A percentile compares a stretch with the other conserved stretches of the same genome.
Evolutionary conservation across 2,113 vertebrate species (phyloP).

Genomic region (Lamprologus lemairii): DNA sequence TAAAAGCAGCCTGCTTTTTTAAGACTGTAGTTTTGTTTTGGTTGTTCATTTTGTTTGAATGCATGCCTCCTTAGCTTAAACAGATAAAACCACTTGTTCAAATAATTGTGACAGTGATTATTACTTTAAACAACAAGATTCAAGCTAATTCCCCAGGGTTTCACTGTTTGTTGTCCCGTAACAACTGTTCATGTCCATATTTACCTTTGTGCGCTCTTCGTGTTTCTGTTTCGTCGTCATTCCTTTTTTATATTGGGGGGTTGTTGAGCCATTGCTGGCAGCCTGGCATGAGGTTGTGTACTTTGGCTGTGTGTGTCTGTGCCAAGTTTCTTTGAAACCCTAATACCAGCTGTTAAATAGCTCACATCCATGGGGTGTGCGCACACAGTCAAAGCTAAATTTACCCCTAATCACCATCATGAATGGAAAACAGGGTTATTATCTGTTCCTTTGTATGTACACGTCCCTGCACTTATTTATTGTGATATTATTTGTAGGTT

Average conservation of each 20-base stretch:
- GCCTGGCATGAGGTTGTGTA: neutral
- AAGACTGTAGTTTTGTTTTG: neutral
- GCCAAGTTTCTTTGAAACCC: conserved; percentile 1
- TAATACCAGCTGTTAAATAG: conserved; percentile 58
- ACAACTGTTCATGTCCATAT: neutral
- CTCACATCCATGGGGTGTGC: conserved; percentile 2
- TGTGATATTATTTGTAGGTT: conserved; percentile 70
- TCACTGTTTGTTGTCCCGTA: neutral
- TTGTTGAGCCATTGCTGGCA: neutral
- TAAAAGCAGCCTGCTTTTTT: neutral
- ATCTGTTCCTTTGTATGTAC: conserved; percentile 3
- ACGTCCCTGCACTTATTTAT: neutral
- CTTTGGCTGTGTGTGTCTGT: neutral
- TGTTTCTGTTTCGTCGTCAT: neutral
- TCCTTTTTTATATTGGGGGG: conserved; percentile 21
- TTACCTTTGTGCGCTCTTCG: neutral
- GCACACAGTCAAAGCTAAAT: conserved; percentile 53
- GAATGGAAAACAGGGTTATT: conserved; percentile 41
- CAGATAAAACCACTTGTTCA: neutral
- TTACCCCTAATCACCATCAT: conserved; percentile 46
- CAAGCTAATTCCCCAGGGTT: neutral
- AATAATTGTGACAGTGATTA: neutral
- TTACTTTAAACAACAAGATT: neutral
- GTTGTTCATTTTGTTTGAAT: neutral
- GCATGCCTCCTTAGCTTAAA: neutral